Conservation (phyloP, 1,140 invertebrate genomes). For the Trichonephila inaurata region DNA sequence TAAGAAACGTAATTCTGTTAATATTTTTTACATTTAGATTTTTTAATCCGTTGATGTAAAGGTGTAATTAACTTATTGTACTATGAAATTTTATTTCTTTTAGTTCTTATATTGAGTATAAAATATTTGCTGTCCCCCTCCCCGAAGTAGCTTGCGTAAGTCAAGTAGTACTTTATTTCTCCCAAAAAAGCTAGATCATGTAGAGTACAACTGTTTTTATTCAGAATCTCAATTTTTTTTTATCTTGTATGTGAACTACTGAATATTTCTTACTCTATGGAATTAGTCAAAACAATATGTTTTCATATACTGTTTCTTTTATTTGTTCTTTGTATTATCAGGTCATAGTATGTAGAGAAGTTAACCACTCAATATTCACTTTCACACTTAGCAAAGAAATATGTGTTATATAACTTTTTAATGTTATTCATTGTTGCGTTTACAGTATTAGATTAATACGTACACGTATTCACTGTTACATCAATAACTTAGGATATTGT, state of each 20-base stretch:
- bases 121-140: too few relatives aligned
- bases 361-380: constrained; percentile 8
- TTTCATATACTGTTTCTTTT: neutral
- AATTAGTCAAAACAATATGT: neutral
- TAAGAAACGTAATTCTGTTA: too few relatives aligned
- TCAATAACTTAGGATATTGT: constrained; percentile 27
- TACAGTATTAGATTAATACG: constrained; percentile 13
- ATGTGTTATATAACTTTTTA: constrained; percentile 20
- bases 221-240: neutral
- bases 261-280: neutral
- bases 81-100: too few relatives aligned
- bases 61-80: too few relatives aligned
- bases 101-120: too few relatives aligned
- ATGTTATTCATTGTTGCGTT: constrained; percentile 35
- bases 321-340: neutral
- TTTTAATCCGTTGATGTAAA: too few relatives aligned
- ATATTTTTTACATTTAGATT: too few relatives aligned
- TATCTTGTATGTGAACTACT: neutral
- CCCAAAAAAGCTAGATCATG: too few relatives aligned
- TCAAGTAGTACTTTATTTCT: too few relatives aligned
- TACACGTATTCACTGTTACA: constrained; percentile 33
- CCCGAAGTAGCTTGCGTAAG: too few relatives aligned
- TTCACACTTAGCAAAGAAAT: constrained; percentile 30
- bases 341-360: neutral
- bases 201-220: too few relatives aligned